A percentile compares a stretch with the other conserved stretches of the same genome.
Conservation (phyloP, 2,113 vertebrate genomes). For the Chaenocephalus aceratus region DNA sequence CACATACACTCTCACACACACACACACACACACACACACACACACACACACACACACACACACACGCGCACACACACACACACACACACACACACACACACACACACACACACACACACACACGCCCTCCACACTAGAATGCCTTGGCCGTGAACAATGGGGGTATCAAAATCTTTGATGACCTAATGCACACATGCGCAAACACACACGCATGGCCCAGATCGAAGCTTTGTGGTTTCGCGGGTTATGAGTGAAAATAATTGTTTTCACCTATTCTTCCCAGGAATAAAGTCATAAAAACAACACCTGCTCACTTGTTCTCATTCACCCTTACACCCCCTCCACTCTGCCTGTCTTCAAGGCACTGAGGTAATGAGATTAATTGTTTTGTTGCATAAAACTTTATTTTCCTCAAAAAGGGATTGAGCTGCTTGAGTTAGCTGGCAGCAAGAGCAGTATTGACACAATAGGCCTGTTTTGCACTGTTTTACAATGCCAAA, state of each 20-base stretch:
- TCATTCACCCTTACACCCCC: slow-evolving; percentile 25
- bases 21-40: slow-evolving; percentile 10
- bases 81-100: slow-evolving; percentile 33
- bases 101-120: slow-evolving; percentile 19
- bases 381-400: slow-evolving; percentile 42
- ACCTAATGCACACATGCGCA: slow-evolving; percentile 36
- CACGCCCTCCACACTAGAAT: slow-evolving; percentile 25
- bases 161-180: slow-evolving; percentile 46
- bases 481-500: slow-evolving; percentile 7
- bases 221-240: slow-evolving; percentile 58
- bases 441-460: neutral
- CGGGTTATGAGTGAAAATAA: slow-evolving; percentile 73
- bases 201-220: slow-evolving; percentile 17
- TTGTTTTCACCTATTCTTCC: slow-evolving; percentile 77
- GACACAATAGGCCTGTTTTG: slow-evolving; percentile 20
- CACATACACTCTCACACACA: slow-evolving; percentile 18
- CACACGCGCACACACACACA: neutral
- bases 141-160: slow-evolving; percentile 37
- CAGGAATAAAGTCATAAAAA: slow-evolving; percentile 73
- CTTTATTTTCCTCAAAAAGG: too few relatives aligned
- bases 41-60: slow-evolving; percentile 26
- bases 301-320: slow-evolving; percentile 83
- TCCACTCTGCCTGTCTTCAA: slow-evolving; percentile 31
- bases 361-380: slow-evolving; percentile 51
- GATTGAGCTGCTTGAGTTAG: neutral